phyloP scores from a whole-genome alignment of 2,113 vertebrate genomes.

The Alosa alosa region DNA sequence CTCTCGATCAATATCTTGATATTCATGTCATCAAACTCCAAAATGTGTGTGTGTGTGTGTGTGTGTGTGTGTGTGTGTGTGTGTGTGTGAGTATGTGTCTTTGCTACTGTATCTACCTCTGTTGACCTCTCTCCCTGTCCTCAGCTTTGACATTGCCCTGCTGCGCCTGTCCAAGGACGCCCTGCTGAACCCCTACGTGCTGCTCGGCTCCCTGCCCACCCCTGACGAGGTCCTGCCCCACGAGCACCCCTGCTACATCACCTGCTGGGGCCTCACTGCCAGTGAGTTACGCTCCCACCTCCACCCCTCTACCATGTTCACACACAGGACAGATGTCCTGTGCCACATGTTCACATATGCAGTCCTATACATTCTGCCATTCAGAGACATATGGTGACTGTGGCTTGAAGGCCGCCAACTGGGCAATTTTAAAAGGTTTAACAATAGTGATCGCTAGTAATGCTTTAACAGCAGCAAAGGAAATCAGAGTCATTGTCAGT shows the following conservation, averaged over 20 bases:
- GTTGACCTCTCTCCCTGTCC: not conserved
- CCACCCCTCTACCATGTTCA: slow-evolving; percentile 39
- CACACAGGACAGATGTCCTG: slow-evolving; percentile 21
- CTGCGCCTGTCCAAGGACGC: slow-evolving; percentile 72
- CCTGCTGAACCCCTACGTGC: slow-evolving; percentile 74
- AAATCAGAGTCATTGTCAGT: too few relatives aligned
- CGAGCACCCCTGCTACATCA: slow-evolving; percentile 81
- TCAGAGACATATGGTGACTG: not conserved
- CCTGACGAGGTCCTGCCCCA: slow-evolving; percentile 74
- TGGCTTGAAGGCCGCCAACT: not conserved
- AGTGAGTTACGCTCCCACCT: slow-evolving; percentile 71
- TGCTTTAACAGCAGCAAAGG: too few relatives aligned
- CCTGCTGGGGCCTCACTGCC: slow-evolving; percentile 83
- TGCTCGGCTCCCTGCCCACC: slow-evolving; percentile 75
- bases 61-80: not conserved
- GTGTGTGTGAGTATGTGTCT: too few relatives aligned
- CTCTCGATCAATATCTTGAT: not conserved
- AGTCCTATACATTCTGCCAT: too few relatives aligned
- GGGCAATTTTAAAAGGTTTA: not conserved
- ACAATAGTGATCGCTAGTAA: too few relatives aligned
- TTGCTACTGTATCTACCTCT: slow-evolving; percentile 2
- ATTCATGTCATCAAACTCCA: not conserved
- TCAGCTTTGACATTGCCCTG: slow-evolving; percentile 85
- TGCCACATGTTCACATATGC: too few relatives aligned
- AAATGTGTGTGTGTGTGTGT: not conserved